Evolutionary conservation across 1,140 invertebrate species (phyloP).

Genomic region (Phenacoccus solenopsis): DNA sequence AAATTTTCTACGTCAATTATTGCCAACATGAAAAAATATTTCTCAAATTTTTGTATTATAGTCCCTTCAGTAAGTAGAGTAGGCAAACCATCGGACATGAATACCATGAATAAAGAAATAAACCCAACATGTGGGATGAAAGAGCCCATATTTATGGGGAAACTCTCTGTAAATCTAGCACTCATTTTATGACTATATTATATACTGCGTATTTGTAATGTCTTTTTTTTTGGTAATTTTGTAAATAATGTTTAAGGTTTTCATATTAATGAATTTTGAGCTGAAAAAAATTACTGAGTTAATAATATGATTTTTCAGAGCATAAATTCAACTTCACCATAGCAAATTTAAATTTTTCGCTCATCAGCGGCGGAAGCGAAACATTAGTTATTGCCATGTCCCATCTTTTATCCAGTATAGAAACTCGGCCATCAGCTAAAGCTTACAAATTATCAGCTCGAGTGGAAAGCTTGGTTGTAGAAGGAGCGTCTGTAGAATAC

Average conservation of each 20-base stretch:
- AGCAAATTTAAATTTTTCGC: slow-evolving; percentile 54
- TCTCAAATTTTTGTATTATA: too few relatives aligned
- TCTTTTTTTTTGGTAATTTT: not conserved
- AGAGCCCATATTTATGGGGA: too few relatives aligned
- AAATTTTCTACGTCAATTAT: too few relatives aligned
- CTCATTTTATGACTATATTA: too few relatives aligned
- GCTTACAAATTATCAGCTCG: slow-evolving; percentile 58
- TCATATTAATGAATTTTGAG: not conserved
- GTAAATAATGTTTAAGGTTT: not conserved
- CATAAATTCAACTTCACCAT: slow-evolving; percentile 68
- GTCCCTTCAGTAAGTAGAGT: too few relatives aligned
- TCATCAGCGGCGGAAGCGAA: slow-evolving; percentile 56
- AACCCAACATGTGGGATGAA: too few relatives aligned
- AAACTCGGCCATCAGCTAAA: slow-evolving; percentile 53
- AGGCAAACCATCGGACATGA: too few relatives aligned
- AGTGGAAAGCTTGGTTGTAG: slow-evolving; percentile 63
- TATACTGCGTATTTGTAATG: not conserved
- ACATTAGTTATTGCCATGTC: slow-evolving; percentile 58
- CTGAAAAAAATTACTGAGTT: not conserved
- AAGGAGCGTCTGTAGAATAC: slow-evolving; percentile 59
- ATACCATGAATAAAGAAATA: too few relatives aligned
- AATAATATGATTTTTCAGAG: slow-evolving; percentile 38
- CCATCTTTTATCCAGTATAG: slow-evolving; percentile 55
- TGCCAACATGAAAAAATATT: too few relatives aligned
- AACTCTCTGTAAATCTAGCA: too few relatives aligned